These are phyloP conservation scores for Platysteira castanea DNA, from an alignment of 2,113 vertebrate genomes.

Conservation along the genomic window DNA sequence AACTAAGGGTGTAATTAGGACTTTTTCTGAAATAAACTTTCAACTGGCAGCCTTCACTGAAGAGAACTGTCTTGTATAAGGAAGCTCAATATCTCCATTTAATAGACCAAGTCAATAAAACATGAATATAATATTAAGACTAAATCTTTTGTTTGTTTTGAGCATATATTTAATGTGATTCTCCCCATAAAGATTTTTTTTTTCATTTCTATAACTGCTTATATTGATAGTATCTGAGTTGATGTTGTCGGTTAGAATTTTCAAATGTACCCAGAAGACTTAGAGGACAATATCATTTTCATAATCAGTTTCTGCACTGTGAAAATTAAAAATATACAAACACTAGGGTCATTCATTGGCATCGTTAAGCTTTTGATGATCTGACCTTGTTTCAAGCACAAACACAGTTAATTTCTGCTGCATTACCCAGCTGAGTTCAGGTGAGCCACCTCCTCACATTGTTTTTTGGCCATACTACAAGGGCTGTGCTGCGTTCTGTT, in stretches of 20 bases:
- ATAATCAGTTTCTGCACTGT: not conserved
- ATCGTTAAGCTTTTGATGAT: not conserved
- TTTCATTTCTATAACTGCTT: not conserved
- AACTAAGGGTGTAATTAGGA: not conserved
- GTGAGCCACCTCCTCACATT: not conserved
- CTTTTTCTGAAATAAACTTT: not conserved
- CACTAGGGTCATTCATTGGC: not conserved
- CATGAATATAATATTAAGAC: not conserved
- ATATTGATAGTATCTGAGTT: not conserved
- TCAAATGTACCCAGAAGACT: not conserved
- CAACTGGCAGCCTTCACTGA: not conserved
- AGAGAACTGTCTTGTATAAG: not conserved
- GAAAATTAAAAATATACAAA: not conserved
- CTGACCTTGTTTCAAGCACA: not conserved
- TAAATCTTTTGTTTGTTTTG: not conserved
- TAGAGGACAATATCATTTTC: not conserved
- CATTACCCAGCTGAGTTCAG: not conserved
- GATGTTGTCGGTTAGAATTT: not conserved
- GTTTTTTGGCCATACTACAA: not conserved
- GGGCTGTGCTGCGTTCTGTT: fast-evolving
- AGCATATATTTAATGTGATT: not conserved
- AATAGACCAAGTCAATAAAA: not conserved
- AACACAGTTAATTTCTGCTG: not conserved
- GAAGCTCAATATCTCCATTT: not conserved
- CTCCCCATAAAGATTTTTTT: not conserved